phyloP scores from a whole-genome alignment of 2,797 vertebrate species.

The Cuniculus paca region DNA sequence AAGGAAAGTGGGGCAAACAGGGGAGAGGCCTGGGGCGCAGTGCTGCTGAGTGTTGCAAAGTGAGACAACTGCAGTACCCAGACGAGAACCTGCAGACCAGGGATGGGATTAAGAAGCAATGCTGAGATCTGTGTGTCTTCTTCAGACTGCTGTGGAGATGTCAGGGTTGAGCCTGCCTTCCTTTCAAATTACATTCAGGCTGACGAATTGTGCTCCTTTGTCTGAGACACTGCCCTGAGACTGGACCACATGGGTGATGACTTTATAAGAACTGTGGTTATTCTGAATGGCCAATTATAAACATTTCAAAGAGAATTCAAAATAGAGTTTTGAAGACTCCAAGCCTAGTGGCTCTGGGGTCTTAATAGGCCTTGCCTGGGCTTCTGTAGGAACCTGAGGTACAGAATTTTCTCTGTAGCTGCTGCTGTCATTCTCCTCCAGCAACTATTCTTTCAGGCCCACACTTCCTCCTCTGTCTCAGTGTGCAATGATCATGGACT shows the following conservation, averaged over 20 bases:
- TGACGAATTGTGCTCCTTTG: slow-evolving; percentile 21
- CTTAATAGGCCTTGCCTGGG: background rate
- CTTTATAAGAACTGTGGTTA: slow-evolving; percentile 54
- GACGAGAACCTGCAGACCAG: background rate
- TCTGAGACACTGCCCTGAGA: slow-evolving; percentile 45
- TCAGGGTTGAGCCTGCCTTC: background rate
- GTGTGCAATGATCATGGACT: background rate
- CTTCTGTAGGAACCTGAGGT: background rate
- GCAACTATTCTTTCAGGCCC: background rate
- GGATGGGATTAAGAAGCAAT: background rate
- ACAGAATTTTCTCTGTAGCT: background rate
- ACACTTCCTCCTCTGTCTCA: background rate
- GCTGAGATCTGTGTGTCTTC: background rate
- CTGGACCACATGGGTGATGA: background rate
- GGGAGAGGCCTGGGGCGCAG: background rate
- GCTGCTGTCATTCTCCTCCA: background rate
- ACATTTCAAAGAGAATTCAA: slow-evolving; percentile 73
- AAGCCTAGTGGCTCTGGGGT: slow-evolving; percentile 47
- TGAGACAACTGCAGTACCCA: background rate
- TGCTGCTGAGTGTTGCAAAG: background rate
- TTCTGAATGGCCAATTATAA: slow-evolving; percentile 66
- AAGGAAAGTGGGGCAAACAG: background rate
- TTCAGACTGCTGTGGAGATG: background rate
- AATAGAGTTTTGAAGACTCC: background rate
- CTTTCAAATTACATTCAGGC: slow-evolving; percentile 5